Evolutionary conservation across 2,888 invertebrate species (phyloP).

Genomic region (Clanis bilineata): DNA sequence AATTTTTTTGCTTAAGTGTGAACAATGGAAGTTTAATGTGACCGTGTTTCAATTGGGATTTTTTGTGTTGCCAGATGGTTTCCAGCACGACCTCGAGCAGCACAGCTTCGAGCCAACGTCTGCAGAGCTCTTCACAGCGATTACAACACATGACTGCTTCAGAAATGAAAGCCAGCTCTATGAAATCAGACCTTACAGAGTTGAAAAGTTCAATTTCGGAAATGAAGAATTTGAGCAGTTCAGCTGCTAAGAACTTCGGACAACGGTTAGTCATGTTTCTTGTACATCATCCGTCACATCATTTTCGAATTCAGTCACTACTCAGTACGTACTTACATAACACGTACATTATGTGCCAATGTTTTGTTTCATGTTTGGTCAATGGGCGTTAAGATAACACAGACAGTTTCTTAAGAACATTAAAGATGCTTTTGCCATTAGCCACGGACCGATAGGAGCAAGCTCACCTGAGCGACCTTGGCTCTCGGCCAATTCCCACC

Average conservation of each 20-base stretch:
- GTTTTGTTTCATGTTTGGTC: slow-evolving; percentile 49
- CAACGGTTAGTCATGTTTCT: slow-evolving; percentile 58
- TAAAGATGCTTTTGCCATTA: slow-evolving; percentile 49
- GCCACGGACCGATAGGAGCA: slow-evolving; percentile 54
- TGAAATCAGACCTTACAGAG: slow-evolving; percentile 90
- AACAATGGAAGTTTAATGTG: background rate
- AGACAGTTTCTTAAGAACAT: slow-evolving; percentile 40
- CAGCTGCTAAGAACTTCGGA: slow-evolving; percentile 70
- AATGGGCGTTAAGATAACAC: slow-evolving; percentile 52
- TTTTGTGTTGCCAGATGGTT: slow-evolving; percentile 63
- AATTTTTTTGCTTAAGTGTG: background rate
- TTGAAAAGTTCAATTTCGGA: slow-evolving; percentile 93
- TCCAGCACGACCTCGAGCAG: slow-evolving; percentile 84
- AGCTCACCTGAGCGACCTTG: slow-evolving; percentile 80
- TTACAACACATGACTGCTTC: slow-evolving; percentile 81
- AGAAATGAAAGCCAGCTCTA: slow-evolving; percentile 91
- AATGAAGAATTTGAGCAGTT: slow-evolving; percentile 88
- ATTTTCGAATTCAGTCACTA: slow-evolving; percentile 20
- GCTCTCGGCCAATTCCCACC: slow-evolving; percentile 71
- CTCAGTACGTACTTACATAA: slow-evolving; percentile 30
- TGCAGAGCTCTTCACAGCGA: slow-evolving; percentile 82
- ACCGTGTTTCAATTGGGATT: background rate
- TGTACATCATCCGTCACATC: slow-evolving; percentile 17
- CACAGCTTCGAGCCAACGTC: slow-evolving; percentile 82
- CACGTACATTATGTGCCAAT: slow-evolving; percentile 40